Percentiles rank a stretch among this genome's conserved stretches.
phyloP scores from a whole-genome alignment of 2,888 invertebrate genomes.

The Mimas tiliae region DNA sequence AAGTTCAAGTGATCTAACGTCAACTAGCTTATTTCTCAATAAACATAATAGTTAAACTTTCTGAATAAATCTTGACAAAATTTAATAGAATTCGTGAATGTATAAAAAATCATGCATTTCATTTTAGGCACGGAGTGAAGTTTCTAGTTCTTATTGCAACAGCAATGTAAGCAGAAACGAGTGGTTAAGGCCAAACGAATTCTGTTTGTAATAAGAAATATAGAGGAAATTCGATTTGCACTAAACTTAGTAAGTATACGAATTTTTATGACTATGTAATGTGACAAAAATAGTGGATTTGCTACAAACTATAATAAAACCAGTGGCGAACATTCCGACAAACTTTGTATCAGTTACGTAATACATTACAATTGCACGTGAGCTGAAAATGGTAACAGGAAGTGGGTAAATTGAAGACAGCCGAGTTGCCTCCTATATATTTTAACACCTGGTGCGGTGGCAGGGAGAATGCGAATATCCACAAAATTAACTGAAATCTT shows the following conservation, averaged over 20 bases:
- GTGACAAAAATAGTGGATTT: constrained; percentile 14
- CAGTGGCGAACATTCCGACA: constrained; percentile 50
- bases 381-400: constrained; percentile 56
- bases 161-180: too few relatives aligned
- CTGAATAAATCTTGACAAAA: not conserved
- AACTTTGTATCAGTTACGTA: constrained; percentile 56
- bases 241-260: not conserved
- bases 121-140: not conserved
- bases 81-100: not conserved
- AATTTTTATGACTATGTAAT: constrained; percentile 7
- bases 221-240: constrained; percentile 18
- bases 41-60: not conserved
- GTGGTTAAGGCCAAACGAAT: constrained; percentile 1
- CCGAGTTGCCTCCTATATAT: constrained; percentile 59
- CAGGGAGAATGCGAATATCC: constrained; percentile 50
- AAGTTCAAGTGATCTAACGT: too few relatives aligned
- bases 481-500: constrained; percentile 63
- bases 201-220: not conserved
- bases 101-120: constrained; percentile 13
- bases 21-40: too few relatives aligned
- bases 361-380: constrained; percentile 63
- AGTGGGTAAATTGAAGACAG: constrained; percentile 60
- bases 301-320: constrained; percentile 36
- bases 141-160: too few relatives aligned
- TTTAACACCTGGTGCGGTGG: constrained; percentile 59